Conservation (phyloP, 1,140 invertebrate genomes). For the Drosophila saltans region DNA sequence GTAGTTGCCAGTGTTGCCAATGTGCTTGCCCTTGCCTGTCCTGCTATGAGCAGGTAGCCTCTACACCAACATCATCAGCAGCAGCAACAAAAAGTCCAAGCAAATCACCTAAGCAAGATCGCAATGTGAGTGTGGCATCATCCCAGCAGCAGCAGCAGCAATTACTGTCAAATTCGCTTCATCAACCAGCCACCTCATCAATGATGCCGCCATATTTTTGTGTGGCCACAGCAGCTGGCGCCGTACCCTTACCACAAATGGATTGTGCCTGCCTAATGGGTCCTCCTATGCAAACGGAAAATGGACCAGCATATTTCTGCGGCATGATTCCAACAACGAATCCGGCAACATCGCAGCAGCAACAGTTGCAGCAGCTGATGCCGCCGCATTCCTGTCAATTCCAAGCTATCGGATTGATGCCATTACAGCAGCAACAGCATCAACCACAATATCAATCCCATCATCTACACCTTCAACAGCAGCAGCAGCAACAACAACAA, state of each 20-base stretch:
- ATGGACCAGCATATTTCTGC: constrained; percentile 8
- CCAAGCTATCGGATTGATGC: constrained; percentile 17
- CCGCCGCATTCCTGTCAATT: constrained; percentile 22
- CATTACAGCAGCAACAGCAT: constrained; percentile 7
- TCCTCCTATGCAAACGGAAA: constrained; percentile 10
- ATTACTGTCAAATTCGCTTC: background rate
- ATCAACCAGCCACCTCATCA: background rate
- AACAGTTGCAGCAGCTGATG: constrained; percentile 12
- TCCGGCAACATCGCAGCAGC: constrained; percentile 1
- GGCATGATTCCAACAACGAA: background rate
- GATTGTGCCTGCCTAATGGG: constrained; percentile 2
- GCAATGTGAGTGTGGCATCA: background rate
- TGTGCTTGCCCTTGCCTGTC: background rate
- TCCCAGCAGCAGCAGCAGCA: too few relatives aligned
- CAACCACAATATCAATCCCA: background rate
- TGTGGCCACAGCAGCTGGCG: constrained; percentile 1
- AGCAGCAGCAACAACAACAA: background rate
- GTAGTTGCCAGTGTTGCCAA: constrained; percentile 25
- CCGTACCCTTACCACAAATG: background rate
- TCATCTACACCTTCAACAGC: background rate
- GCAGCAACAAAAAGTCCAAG: background rate
- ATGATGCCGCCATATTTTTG: constrained; percentile 19
- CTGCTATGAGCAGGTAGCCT: constrained; percentile 9
- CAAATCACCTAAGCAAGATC: constrained; percentile 7
- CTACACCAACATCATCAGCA: background rate